A percentile compares a stretch with the other conserved stretches of the same genome.
These are phyloP conservation scores for Agraylea sexmaculata DNA, from an alignment of 1,140 invertebrate species.

Conservation along the genomic window DNA sequence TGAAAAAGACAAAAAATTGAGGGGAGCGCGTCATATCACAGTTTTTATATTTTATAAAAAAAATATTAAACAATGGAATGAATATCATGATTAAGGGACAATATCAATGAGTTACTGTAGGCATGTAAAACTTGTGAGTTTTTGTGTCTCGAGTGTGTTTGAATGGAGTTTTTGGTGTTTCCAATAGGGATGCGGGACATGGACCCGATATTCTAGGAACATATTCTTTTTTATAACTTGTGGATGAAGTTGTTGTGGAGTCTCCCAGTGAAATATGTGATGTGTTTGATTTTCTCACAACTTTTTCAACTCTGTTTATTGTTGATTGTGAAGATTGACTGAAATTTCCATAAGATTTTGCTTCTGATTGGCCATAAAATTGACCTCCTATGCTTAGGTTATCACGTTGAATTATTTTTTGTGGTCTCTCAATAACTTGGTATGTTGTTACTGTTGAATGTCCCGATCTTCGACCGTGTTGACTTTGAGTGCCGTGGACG, in stretches of 20 bases:
- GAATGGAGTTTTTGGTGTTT: slow-evolving; percentile 58
- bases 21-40: slow-evolving; percentile 8
- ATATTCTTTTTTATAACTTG: slow-evolving; percentile 68
- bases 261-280: slow-evolving; percentile 63
- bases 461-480: slow-evolving; percentile 32
- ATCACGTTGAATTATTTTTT: slow-evolving; percentile 45
- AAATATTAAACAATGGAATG: neutral
- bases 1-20: neutral
- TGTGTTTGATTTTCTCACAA: slow-evolving; percentile 49
- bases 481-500: slow-evolving; percentile 28
- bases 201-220: slow-evolving; percentile 54
- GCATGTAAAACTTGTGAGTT: slow-evolving; percentile 72
- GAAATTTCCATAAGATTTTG: slow-evolving; percentile 55
- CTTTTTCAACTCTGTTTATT: slow-evolving; percentile 34
- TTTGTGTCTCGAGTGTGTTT: slow-evolving; percentile 70
- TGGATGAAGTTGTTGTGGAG: slow-evolving; percentile 35
- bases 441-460: slow-evolving; percentile 28
- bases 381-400: slow-evolving; percentile 56
- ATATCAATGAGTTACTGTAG: slow-evolving; percentile 32
- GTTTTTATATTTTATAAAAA: slow-evolving; percentile 14
- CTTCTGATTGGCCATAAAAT: slow-evolving; percentile 55
- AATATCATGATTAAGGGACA: neutral
- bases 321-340: slow-evolving; percentile 36
- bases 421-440: slow-evolving; percentile 37
- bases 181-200: slow-evolving; percentile 65